Percentiles rank a stretch among this genome's conserved stretches.
Evolutionary conservation across 2,797 vertebrate species (phyloP).

Genomic region (Trachurus trachurus): DNA sequence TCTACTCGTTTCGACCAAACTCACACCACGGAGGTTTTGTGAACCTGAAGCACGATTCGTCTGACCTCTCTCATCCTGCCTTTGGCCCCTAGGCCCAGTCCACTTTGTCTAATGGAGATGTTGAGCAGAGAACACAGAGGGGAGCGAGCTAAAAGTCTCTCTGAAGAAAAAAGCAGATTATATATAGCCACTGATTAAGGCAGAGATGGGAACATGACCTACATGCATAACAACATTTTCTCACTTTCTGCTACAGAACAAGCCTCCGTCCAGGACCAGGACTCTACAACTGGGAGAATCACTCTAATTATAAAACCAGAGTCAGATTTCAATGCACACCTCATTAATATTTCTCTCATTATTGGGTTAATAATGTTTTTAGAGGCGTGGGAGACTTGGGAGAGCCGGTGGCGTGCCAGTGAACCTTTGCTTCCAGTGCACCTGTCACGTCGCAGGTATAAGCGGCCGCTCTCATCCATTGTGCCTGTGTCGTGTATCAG

Average conservation of each 20-base stretch:
- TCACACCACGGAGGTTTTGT: neutral
- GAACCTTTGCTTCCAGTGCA: constrained; percentile 50
- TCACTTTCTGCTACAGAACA: constrained; percentile 79
- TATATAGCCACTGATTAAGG: constrained; percentile 90
- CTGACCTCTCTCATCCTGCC: constrained; percentile 65
- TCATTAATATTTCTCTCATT: constrained; percentile 81
- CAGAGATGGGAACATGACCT: constrained; percentile 89
- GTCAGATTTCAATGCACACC: constrained; percentile 82
- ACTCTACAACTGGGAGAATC: constrained; percentile 85
- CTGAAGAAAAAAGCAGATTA: constrained; percentile 85
- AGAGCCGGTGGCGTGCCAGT: constrained; percentile 38
- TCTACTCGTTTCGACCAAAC: neutral
- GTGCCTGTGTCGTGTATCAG: constrained; percentile 46
- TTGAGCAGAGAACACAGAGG: constrained; percentile 73
- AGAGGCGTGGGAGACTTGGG: constrained; percentile 55
- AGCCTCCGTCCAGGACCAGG: constrained; percentile 83
- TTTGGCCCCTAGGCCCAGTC: constrained; percentile 72
- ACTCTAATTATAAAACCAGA: constrained; percentile 84
- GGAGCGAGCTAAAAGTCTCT: constrained; percentile 81
- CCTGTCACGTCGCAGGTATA: constrained; percentile 61
- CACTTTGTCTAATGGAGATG: constrained; percentile 81
- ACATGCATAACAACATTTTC: constrained; percentile 87
- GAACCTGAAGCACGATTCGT: constrained; percentile 33
- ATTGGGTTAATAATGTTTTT: constrained; percentile 79
- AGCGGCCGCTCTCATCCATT: constrained; percentile 33